Conservation (phyloP, 2,113 vertebrate genomes). For the Chaetorhynchus papuensis region DNA sequence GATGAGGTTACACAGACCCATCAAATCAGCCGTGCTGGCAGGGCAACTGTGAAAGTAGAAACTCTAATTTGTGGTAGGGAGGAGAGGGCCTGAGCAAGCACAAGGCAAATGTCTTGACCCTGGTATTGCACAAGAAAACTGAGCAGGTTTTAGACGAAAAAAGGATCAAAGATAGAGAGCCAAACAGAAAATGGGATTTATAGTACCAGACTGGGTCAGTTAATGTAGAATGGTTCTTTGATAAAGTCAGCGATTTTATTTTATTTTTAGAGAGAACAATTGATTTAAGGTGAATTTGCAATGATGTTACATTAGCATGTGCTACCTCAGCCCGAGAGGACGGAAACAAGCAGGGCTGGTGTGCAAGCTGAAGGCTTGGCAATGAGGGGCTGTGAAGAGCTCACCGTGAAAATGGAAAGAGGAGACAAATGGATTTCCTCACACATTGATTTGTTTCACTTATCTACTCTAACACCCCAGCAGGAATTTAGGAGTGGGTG, state of each 20-base stretch:
- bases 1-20: background rate
- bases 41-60: background rate
- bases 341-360: background rate
- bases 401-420: background rate
- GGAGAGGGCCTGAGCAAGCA: background rate
- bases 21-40: background rate
- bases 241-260: background rate
- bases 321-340: background rate
- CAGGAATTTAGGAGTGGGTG: background rate
- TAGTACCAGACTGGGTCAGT: background rate
- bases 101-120: background rate
- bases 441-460: background rate
- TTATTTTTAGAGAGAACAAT: conserved; percentile 52
- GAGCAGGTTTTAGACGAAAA: background rate
- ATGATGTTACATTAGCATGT: background rate
- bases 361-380: background rate
- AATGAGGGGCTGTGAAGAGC: background rate
- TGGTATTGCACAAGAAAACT: background rate
- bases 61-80: background rate
- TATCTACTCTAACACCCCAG: background rate
- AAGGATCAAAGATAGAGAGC: background rate
- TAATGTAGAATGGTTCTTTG: background rate
- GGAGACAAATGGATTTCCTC: background rate
- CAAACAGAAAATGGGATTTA: background rate
- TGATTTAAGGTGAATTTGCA: background rate